These are phyloP conservation scores for Helogale parvula DNA, from an alignment of 2,113 vertebrate species.

Conservation along the genomic window DNA sequence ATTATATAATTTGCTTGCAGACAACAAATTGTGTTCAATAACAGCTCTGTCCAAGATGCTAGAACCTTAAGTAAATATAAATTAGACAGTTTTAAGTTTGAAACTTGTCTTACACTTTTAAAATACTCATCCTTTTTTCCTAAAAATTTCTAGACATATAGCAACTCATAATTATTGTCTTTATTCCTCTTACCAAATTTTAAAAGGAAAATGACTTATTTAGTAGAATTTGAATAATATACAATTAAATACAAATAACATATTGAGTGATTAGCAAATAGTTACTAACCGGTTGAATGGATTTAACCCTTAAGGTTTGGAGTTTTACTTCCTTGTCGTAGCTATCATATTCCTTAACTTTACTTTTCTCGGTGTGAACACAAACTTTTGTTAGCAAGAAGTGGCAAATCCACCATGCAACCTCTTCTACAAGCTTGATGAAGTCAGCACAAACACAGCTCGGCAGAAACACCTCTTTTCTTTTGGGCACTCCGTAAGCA, in stretches of 20 bases:
- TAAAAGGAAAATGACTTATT: neutral
- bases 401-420: neutral
- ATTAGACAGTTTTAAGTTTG: conserved; percentile 8
- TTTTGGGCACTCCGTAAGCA: neutral
- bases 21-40: conserved; percentile 98
- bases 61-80: conserved; percentile 88
- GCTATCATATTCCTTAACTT: neutral
- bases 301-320: neutral
- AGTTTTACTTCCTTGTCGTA: neutral
- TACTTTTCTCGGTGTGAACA: neutral
- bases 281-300: neutral
- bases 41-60: conserved; percentile 99
- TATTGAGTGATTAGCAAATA: conserved; percentile 2
- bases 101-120: conserved; percentile 45
- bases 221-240: neutral
- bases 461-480: neutral
- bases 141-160: conserved; percentile 7
- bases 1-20: conserved; percentile 99
- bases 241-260: conserved; percentile 34
- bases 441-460: neutral
- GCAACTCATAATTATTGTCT: conserved; percentile 28
- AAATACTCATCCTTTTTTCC: neutral
- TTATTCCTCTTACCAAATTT: neutral
- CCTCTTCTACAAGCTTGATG: neutral
- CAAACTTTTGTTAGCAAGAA: conserved; percentile 11